These are phyloP conservation scores for Phalera bucephala DNA, from an alignment of 2,888 invertebrate genomes.

Conservation along the genomic window DNA sequence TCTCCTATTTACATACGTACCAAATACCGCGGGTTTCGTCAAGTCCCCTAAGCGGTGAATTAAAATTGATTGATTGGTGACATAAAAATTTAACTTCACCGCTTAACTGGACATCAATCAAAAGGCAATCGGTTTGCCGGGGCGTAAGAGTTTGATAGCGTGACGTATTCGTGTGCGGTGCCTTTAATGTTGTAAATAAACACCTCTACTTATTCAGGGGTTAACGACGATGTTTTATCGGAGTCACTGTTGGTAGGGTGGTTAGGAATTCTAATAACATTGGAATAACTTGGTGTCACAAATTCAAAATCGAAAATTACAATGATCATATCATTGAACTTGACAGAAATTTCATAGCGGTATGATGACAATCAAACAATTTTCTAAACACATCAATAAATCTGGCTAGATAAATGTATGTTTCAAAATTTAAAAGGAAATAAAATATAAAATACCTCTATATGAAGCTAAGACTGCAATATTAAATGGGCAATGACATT, in stretches of 20 bases:
- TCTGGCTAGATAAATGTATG: too few species aligned
- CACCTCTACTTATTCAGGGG: slow-evolving; percentile 37
- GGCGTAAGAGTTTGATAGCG: slow-evolving; percentile 29
- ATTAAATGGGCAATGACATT: too few species aligned
- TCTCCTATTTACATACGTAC: neutral
- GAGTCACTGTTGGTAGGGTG: slow-evolving; percentile 27
- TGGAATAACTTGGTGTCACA: too few species aligned
- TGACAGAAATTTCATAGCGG: too few species aligned
- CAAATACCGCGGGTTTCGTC: slow-evolving; percentile 25
- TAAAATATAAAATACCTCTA: too few species aligned
- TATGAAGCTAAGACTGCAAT: too few species aligned
- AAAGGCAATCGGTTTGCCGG: slow-evolving; percentile 12
- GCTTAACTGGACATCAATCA: slow-evolving; percentile 65
- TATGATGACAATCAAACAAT: too few species aligned
- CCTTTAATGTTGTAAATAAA: slow-evolving; percentile 49
- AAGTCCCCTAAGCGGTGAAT: slow-evolving; percentile 46
- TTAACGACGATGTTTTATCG: slow-evolving; percentile 42
- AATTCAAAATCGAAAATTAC: too few species aligned
- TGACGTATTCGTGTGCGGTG: slow-evolving; percentile 42
- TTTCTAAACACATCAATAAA: too few species aligned
- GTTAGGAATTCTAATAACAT: slow-evolving; percentile 9
- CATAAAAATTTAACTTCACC: slow-evolving; percentile 71
- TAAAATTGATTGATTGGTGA: slow-evolving; percentile 76
- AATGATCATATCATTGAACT: too few species aligned
- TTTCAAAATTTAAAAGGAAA: too few species aligned